phyloP scores from a whole-genome alignment of 2,797 vertebrate species.

The Pseudochaenichthys georgianus region DNA sequence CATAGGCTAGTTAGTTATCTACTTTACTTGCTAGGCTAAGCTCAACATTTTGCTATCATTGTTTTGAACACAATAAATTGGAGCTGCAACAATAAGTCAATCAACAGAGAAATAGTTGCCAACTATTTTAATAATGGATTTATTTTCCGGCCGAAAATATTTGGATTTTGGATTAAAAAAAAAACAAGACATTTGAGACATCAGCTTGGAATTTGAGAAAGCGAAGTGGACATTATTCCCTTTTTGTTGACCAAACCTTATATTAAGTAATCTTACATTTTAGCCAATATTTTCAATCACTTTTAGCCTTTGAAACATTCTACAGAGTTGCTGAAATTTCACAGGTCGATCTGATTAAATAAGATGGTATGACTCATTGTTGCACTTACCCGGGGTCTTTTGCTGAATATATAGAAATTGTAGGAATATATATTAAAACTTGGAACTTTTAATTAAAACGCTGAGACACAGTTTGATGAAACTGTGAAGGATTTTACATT shows the following conservation, averaged over 20 bases:
- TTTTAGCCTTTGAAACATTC: too few species aligned
- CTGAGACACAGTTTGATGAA: constrained; percentile 1
- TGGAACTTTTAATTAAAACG: constrained; percentile 13
- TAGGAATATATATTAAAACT: not conserved
- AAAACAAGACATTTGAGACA: too few species aligned
- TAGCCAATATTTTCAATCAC: too few species aligned
- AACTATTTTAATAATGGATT: too few species aligned
- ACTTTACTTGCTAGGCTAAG: not conserved
- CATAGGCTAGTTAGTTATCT: not conserved
- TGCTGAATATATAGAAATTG: not conserved
- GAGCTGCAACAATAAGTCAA: too few species aligned
- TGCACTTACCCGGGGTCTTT: not conserved
- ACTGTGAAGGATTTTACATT: not conserved
- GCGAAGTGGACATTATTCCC: too few species aligned
- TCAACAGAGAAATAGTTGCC: too few species aligned
- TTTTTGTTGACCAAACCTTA: too few species aligned
- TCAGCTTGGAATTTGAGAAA: too few species aligned
- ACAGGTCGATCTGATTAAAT: not conserved
- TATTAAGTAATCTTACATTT: too few species aligned
- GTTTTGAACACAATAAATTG: not conserved
- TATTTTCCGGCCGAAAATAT: too few species aligned
- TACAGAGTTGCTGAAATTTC: constrained; percentile 1
- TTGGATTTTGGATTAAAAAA: too few species aligned
- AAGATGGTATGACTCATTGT: not conserved
- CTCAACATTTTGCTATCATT: not conserved